These are phyloP conservation scores for Platycheirus rosarum DNA, from an alignment of 2,888 invertebrate genomes.

Conservation along the genomic window DNA sequence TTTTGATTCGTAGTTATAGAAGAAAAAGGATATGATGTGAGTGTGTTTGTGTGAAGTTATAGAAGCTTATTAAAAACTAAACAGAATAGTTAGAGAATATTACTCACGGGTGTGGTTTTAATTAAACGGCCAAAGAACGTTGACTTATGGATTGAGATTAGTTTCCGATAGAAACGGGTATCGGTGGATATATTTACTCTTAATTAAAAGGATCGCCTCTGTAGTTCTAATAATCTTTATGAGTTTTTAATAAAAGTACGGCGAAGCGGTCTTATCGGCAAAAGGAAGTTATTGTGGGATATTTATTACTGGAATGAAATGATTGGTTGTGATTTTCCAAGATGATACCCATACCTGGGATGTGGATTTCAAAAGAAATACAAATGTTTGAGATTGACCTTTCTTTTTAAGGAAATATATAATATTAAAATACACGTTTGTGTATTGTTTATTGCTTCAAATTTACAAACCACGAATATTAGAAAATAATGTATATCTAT, in stretches of 20 bases:
- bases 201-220: conserved; percentile 12
- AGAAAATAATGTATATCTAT: too few species aligned
- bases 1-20: neutral
- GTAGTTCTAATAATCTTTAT: conserved; percentile 8
- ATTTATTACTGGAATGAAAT: too few species aligned
- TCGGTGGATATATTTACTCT: conserved; percentile 20
- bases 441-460: too few species aligned
- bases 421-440: too few species aligned
- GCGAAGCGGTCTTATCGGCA: conserved; percentile 6
- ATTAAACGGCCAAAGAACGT: conserved; percentile 56
- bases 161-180: conserved; percentile 62
- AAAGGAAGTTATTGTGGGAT: too few species aligned
- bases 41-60: too few species aligned
- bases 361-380: too few species aligned
- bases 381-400: too few species aligned
- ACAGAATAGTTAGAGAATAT: conserved; percentile 46
- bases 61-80: conserved; percentile 62
- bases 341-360: too few species aligned
- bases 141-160: conserved; percentile 64
- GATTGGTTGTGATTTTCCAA: too few species aligned
- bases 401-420: too few species aligned
- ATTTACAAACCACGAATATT: too few species aligned
- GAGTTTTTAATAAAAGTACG: conserved; percentile 22
- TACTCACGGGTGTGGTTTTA: conserved; percentile 59
- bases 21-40: neutral